Conservation (phyloP, 30 jellyfish, hydroid and myxozoan species). For the Cassiopea andromeda region DNA sequence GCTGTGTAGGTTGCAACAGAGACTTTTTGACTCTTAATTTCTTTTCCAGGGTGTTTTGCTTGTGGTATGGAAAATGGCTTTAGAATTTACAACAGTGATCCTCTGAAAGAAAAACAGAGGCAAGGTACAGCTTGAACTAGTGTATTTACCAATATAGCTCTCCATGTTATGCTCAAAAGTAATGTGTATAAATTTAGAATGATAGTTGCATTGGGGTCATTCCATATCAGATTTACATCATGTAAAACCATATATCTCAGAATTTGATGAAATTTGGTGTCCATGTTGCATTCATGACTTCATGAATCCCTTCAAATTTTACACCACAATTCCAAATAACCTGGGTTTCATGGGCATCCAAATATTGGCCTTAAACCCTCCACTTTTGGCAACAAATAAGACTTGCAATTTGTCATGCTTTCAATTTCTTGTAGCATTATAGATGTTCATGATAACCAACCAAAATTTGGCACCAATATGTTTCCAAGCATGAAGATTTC, state of each 20-base stretch:
- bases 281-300: not conserved
- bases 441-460: not conserved
- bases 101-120: slow-evolving; percentile 92
- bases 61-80: slow-evolving; percentile 99
- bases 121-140: slow-evolving; percentile 67
- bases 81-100: slow-evolving; percentile 95
- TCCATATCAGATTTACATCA: not conserved
- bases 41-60: slow-evolving; percentile 90
- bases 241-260: not conserved
- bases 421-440: not conserved
- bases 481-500: not conserved
- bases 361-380: not conserved
- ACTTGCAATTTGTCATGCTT: not conserved
- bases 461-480: not conserved
- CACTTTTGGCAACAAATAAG: not conserved
- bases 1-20: no score
- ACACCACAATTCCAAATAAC: not conserved
- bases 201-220: not conserved
- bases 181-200: no score
- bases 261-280: slow-evolving; percentile 5
- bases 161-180: no score
- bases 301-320: slow-evolving; percentile 4
- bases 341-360: slow-evolving; percentile 7
- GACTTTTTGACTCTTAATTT: not conserved
- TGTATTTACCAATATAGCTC: no score